Percentiles rank a stretch among this genome's conserved stretches.
phyloP scores from a whole-genome alignment of 2,797 vertebrate genomes.

The Artibeus jamaicensis region DNA sequence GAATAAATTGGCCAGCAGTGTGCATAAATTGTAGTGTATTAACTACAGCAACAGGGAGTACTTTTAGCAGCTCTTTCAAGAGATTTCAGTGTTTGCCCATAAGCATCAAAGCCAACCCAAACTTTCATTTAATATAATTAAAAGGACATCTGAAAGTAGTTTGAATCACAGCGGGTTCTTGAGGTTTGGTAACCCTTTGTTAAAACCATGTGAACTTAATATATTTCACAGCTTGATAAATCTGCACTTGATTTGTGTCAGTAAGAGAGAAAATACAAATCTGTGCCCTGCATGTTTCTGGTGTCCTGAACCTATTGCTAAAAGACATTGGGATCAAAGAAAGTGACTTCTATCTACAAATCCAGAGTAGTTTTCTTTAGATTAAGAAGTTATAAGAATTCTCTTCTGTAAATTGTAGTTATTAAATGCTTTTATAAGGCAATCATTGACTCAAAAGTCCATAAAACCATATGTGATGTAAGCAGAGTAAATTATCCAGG shows the following conservation, averaged over 20 bases:
- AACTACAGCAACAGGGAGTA: slow-evolving; percentile 81
- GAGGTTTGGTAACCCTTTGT: slow-evolving; percentile 79
- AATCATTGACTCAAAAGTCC: slow-evolving; percentile 4
- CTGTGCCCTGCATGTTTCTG: slow-evolving; percentile 64
- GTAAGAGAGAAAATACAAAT: slow-evolving; percentile 78
- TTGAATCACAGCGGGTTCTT: slow-evolving; percentile 74
- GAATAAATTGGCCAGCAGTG: slow-evolving; percentile 82
- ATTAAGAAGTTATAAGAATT: slow-evolving; percentile 22
- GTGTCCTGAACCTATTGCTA: slow-evolving; percentile 52
- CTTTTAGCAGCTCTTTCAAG: slow-evolving; percentile 79
- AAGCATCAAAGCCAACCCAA: slow-evolving; percentile 80
- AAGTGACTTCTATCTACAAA: slow-evolving; percentile 59
- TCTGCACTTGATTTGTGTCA: slow-evolving; percentile 79
- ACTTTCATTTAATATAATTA: slow-evolving; percentile 84
- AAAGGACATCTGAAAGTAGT: slow-evolving; percentile 83
- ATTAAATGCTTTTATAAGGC: neutral
- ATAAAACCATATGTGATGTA: neutral
- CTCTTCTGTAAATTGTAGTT: neutral
- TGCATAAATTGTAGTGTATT: slow-evolving; percentile 79
- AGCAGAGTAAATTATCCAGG: neutral
- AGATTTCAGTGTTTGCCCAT: slow-evolving; percentile 79
- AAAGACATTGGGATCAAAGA: slow-evolving; percentile 74
- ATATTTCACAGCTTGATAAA: slow-evolving; percentile 84
- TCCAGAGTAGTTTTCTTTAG: neutral
- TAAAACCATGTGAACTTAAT: slow-evolving; percentile 83